Evolutionary conservation across 2,797 vertebrate species (phyloP).

Genomic region (Gymnothorax javanicus): DNA sequence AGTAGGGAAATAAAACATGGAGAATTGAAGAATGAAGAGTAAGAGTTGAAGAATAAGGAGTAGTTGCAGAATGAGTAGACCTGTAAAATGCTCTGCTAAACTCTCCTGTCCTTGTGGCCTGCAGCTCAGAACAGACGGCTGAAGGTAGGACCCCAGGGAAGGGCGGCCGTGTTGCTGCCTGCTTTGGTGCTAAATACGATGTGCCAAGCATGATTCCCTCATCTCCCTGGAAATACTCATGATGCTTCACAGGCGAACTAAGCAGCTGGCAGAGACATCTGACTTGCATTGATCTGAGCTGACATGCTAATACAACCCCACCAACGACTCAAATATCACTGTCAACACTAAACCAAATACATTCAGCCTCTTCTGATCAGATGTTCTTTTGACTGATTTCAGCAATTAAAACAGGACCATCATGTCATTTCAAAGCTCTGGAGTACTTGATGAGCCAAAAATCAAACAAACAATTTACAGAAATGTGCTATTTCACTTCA

Average conservation of each 20-base stretch:
- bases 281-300: constrained; percentile 6
- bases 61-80: neutral
- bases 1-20: neutral
- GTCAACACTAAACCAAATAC: neutral
- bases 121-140: neutral
- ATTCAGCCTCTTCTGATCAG: neutral
- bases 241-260: neutral
- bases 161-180: neutral
- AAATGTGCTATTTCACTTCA: neutral
- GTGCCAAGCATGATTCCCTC: neutral
- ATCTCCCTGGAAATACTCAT: neutral
- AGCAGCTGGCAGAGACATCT: constrained; percentile 7
- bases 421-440: neutral
- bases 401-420: neutral
- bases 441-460: neutral
- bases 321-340: neutral
- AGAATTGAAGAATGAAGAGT: neutral
- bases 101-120: neutral
- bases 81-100: neutral
- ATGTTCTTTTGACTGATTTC: neutral
- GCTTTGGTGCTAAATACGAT: neutral
- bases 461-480: neutral
- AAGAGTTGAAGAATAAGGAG: neutral
- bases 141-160: neutral
- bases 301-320: neutral